Evolutionary conservation across 1,140 invertebrate genomes (phyloP).

Genomic region (Pseudobourletiella spinata): DNA sequence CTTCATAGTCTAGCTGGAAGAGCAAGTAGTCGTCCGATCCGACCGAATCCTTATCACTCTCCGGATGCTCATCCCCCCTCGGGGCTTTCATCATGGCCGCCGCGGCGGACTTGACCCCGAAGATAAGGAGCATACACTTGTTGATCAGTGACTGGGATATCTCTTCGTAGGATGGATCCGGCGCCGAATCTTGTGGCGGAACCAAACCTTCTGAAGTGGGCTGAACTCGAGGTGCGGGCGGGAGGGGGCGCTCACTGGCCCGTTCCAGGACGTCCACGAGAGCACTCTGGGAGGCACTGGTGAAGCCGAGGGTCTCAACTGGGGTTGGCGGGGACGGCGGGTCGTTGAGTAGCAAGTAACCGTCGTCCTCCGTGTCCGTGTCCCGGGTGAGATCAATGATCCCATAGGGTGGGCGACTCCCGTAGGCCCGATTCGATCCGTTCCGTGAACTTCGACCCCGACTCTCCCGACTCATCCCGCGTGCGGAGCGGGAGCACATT

Average conservation of each 20-base stretch:
- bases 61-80: background rate
- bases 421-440: too few relatives aligned
- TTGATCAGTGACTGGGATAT: slow-evolving; percentile 13
- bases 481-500: too few relatives aligned
- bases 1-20: slow-evolving; percentile 8
- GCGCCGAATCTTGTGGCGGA: background rate
- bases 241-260: background rate
- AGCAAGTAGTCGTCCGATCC: slow-evolving; percentile 5
- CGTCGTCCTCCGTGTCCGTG: slow-evolving; percentile 9
- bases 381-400: slow-evolving; percentile 17
- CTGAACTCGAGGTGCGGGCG: background rate
- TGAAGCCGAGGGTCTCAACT: background rate
- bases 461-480: too few relatives aligned
- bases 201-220: background rate
- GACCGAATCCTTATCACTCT: background rate
- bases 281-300: background rate
- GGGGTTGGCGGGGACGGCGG: slow-evolving; percentile 5
- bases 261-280: too few relatives aligned
- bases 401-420: background rate
- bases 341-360: background rate
- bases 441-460: too few relatives aligned
- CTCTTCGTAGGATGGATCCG: slow-evolving; percentile 16
- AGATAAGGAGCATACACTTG: slow-evolving; percentile 21
- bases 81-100: background rate
- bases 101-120: slow-evolving; percentile 11